Percentiles rank a stretch among this genome's conserved stretches.
These are phyloP conservation scores for Sebastes fasciatus DNA, from an alignment of 2,113 vertebrate genomes.

Conservation along the genomic window DNA sequence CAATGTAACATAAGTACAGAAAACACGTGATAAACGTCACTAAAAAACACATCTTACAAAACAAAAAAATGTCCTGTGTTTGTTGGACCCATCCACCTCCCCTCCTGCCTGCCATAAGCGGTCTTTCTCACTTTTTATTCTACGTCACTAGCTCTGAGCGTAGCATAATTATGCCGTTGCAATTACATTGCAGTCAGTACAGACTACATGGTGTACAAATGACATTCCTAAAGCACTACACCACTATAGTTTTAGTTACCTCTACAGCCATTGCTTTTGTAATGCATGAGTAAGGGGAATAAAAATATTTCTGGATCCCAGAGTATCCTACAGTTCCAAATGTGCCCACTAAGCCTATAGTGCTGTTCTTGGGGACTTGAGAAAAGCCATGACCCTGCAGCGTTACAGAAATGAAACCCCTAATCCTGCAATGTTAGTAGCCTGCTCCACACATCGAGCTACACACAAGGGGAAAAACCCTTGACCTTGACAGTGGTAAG, in stretches of 20 bases:
- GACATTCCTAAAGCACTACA: too few species aligned
- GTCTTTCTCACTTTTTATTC: too few species aligned
- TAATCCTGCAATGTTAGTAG: slow-evolving; percentile 45
- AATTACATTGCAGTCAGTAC: too few species aligned
- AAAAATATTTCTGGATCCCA: background rate
- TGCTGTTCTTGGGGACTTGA: background rate
- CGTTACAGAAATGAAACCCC: slow-evolving; percentile 15
- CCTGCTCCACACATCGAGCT: slow-evolving; percentile 27
- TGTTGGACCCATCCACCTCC: too few species aligned
- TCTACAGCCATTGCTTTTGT: background rate
- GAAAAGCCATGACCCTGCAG: slow-evolving; percentile 37
- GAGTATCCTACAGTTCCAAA: slow-evolving; percentile 4
- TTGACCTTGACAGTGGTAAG: slow-evolving; percentile 40
- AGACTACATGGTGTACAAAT: too few species aligned
- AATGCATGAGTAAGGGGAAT: background rate
- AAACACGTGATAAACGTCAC: too few species aligned
- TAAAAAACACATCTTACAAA: too few species aligned
- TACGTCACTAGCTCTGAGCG: too few species aligned
- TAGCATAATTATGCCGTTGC: too few species aligned
- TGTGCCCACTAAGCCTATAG: slow-evolving; percentile 10
- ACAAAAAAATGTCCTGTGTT: too few species aligned
- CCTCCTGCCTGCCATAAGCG: too few species aligned
- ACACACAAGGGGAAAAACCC: slow-evolving; percentile 3
- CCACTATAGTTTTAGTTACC: background rate
- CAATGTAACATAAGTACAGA: too few species aligned